Evolutionary conservation across 1,140 invertebrate species (phyloP), one percentile per base, ranked within the genome.

Genomic region (Dreissena rostriformis): DNA sequence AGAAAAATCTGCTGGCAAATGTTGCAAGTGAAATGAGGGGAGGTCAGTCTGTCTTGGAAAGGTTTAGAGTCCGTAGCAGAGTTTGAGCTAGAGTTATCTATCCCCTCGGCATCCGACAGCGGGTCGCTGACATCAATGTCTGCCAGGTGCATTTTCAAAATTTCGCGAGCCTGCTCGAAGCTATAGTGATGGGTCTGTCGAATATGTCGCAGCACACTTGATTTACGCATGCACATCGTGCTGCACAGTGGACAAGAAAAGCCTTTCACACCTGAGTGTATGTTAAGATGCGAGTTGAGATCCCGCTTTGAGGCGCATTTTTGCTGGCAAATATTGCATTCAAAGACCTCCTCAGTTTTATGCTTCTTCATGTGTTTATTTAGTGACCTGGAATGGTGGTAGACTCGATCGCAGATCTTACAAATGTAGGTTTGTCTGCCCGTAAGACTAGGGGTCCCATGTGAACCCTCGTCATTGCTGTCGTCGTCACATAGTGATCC

Each of bases 321-420:
- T 17, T 72, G 57, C 26, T 66, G 65, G 52, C 80, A 82, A 55
- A 82, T 74, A 24, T 74, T 29, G 29, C 80, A 82, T 17, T 70
- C 67, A 26, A 82, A 55, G 28, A 55, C 61, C 8, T 82, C 65
- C 6, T 49, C 53, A 17, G 55, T 63, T 15, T 72, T 71, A 66
- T 82, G 80, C 17, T 73, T 75, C 66, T 82, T 82, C 80, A 82
- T 82, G 49, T 82, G 80, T 57, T 82, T 82, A 15, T 67, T 67
- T 10, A 82, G 52, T 65, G 80, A 82, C 67, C 80, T 82, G 67
- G 80, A 75, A 28, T 82, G 80, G 68, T 82, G 61, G 71, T 82
- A 82, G 0, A 63, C 29, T 57, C 75, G 74, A 26, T 74, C 61
- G 67, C 80, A 82, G 10, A 73, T 39, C 28, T 75, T 74, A 68